Base-by-base conservation (phyloP, 2,797 vertebrate species). In the Neosalanx taihuensis region DNA sequence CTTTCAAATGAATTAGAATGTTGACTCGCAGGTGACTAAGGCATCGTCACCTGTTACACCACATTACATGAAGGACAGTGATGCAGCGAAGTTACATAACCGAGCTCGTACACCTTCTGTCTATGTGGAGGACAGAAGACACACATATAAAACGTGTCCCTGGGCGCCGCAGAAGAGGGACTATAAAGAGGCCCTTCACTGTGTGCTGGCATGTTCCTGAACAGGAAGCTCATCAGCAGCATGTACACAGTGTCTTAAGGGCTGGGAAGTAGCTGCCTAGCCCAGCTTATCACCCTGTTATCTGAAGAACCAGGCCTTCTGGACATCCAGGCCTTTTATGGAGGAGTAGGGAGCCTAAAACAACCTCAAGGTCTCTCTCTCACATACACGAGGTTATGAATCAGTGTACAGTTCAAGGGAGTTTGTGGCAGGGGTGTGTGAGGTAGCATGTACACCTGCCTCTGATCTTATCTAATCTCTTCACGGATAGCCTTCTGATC, bases 401-500 rank as follows among this genome's bases (percentile, higher is more conserved):
- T 26, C 23, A 26, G 33, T 37, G 5, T 13, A 51, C 13, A 13
- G 17, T 51, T 51, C 5, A 17, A 17, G 17, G 12, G 2, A 51
- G n/a, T 26, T 26, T 75, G 72, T 1, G 13, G 18, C 5, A 6
- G 64, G 9, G 51, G 64, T 67, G 57, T 37, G n/a, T 64, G 72
- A 67, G 23, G 59, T 51, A 26, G 15, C 4, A 18, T 63, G 66
- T 41, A 57, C 2, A 33, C 53, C n/a, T 65, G 57, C 65, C 15
- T 23, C 1, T 71, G 72, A 81, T 71, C 81, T 79, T 58, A 67
- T 63, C 29, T 76, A 78, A 86, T 89, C 85, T 57, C 75, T 72
- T 56, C 51, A 9, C 26, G 77, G 83, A 88, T 86, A 73, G 60
- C 20, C 0, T 84, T 83, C 76, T 80, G 60, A 83, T 67, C 75